Conservation (phyloP, 2,888 invertebrate species). For the Heteromurus nitidus region DNA sequence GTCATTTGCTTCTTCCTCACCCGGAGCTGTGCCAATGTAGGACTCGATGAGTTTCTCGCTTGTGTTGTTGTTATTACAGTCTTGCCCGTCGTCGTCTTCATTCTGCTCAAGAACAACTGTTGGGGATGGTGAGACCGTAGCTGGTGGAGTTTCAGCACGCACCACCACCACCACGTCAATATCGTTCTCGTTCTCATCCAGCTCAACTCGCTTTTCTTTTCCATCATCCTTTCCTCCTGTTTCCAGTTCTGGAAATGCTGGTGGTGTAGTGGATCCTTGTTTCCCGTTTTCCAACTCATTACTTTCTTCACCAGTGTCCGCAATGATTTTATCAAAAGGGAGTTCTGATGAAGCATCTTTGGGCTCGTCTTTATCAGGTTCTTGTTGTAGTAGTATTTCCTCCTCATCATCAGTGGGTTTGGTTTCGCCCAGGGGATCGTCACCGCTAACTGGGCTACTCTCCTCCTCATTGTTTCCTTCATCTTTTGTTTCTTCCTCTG, state of each 20-base stretch:
- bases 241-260: conserved; percentile 20
- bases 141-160: neutral
- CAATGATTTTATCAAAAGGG: conserved; percentile 27
- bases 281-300: conserved; percentile 51
- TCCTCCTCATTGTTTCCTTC: conserved; percentile 16
- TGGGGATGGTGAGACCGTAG: conserved; percentile 35
- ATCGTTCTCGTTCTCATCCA: conserved; percentile 25
- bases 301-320: conserved; percentile 43
- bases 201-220: conserved; percentile 4
- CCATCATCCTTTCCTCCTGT: conserved; percentile 1
- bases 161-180: conserved; percentile 12
- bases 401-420: conserved; percentile 26
- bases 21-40: too few species aligned
- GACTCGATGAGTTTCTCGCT: neutral
- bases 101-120: neutral
- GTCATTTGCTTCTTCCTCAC: conserved; percentile 21
- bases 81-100: conserved; percentile 11
- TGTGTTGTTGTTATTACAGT: conserved; percentile 4
- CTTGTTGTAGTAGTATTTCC: conserved; percentile 40
- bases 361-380: conserved; percentile 42
- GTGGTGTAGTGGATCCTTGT: conserved; percentile 27
- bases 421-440: conserved; percentile 13
- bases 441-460: conserved; percentile 1
- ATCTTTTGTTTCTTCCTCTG: conserved; percentile 16
- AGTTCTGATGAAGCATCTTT: conserved; percentile 19